Evolutionary conservation across 2,888 invertebrate species (phyloP), one percentile per base, ranked within the genome.

Genomic region (Steinernema hermaphroditum): DNA sequence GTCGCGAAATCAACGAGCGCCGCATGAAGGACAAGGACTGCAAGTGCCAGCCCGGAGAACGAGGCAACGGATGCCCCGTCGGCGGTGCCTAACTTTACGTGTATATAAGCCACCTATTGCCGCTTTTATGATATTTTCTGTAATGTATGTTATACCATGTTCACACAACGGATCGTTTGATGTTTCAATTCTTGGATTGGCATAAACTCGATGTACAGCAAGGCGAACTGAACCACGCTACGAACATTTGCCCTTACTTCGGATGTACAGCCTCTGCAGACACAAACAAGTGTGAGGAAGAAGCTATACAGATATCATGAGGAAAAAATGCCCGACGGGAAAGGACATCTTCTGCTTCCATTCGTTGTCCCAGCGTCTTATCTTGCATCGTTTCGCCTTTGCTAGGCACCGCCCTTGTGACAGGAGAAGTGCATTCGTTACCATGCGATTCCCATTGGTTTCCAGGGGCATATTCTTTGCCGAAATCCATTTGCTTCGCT

Each of bases 1-100:
- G 85, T 22, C 81, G 83, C 29, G 85, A 85, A 69, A 82, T 84
- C 77, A 85, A 83, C n/a, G 81, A 83, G 68, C 77, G 85, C 50
- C 77, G 81, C 49, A 81, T 85, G 81, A 85, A 84, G 73, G 85
- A 85, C 70, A 73, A 71, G n/a, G 81, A 81, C 62, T 82, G 80
- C 69, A 85, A 85, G 73, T 85, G 85, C 76, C 80, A 75, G n/a
- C 73, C 74, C 9, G 78, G 76, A 16, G 79, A 81, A 43, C 72
- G 73, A 2, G 72, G 79, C n/a, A 49, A 57, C 24, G 75, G 79
- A 29, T 80, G 80, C 43, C 77, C 77, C 50, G 50, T 50, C 24
- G 50, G 2, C 50, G 50, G 50, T 2, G 50, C 50, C 50, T 50
- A 50, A 50, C 2, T 22, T 12, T 6, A 22, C 22, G 12, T 50